Conservation (phyloP, 2,888 invertebrate species). For the Catocala fraxini region DNA sequence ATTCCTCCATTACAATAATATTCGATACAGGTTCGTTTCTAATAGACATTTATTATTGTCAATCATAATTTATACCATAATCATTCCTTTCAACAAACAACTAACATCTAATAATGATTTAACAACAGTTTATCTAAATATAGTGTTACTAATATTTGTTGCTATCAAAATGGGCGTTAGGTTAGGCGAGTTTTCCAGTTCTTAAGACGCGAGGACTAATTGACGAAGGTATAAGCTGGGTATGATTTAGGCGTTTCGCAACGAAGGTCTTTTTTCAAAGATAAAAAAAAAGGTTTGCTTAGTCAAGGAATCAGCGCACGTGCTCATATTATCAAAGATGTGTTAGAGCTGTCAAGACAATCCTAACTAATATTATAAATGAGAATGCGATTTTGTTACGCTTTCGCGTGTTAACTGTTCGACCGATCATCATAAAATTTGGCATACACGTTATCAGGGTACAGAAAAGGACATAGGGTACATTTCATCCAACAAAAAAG, state of each 20-base stretch:
- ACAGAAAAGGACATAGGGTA: too few species aligned
- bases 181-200: constrained; percentile 6
- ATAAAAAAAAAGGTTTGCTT: too few species aligned
- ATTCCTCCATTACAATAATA: constrained; percentile 70
- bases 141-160: constrained; percentile 3
- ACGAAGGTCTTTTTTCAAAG: too few species aligned
- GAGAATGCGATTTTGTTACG: too few species aligned
- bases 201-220: constrained; percentile 16
- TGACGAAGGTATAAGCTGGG: constrained; percentile 14
- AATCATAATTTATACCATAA: constrained; percentile 59
- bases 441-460: too few species aligned
- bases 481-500: too few species aligned
- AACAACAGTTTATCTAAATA: constrained; percentile 33
- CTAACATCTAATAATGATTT: constrained; percentile 27
- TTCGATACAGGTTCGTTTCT: constrained; percentile 63
- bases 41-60: constrained; percentile 84
- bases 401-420: too few species aligned
- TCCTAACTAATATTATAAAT: too few species aligned
- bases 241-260: not conserved
- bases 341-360: too few species aligned
- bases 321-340: too few species aligned
- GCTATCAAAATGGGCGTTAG: constrained; percentile 10
- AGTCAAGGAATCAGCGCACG: too few species aligned
- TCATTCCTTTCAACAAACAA: constrained; percentile 41
- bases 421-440: too few species aligned